phyloP scores from a whole-genome alignment of 2,113 vertebrate genomes.

The Anser cygnoides region DNA sequence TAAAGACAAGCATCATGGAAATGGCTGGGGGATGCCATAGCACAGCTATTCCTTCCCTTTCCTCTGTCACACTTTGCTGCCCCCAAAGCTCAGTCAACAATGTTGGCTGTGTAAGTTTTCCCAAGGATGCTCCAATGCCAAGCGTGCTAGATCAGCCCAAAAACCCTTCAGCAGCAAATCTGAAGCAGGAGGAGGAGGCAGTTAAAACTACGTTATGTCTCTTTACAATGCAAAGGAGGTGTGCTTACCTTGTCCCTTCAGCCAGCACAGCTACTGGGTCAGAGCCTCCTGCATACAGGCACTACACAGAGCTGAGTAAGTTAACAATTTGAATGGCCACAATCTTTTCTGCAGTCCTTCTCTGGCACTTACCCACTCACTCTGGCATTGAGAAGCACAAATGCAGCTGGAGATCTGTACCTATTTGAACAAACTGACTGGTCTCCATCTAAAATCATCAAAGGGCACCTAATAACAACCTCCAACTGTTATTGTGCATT shows the following conservation, averaged over 20 bases:
- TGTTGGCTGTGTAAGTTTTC: background rate
- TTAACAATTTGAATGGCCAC: rapidly evolving
- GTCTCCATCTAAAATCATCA: background rate
- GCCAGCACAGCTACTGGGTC: background rate
- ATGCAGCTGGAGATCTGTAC: background rate
- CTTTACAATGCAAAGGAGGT: background rate
- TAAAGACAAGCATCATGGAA: background rate
- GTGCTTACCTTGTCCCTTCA: background rate
- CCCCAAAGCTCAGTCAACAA: background rate
- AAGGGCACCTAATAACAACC: background rate
- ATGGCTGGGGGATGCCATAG: background rate
- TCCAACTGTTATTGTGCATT: background rate
- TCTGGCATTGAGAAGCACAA: background rate
- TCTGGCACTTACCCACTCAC: background rate
- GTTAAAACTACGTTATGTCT: background rate
- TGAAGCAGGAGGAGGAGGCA: background rate
- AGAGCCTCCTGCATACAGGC: background rate
- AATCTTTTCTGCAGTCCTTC: background rate
- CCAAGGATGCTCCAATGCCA: background rate
- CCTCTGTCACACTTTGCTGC: background rate
- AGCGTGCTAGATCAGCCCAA: background rate
- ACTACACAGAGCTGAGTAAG: background rate
- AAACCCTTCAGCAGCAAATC: background rate
- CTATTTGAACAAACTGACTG: background rate
- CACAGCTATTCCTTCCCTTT: background rate